Evolutionary conservation across 2,113 vertebrate species (phyloP).

Genomic region (Menura novaehollandiae): DNA sequence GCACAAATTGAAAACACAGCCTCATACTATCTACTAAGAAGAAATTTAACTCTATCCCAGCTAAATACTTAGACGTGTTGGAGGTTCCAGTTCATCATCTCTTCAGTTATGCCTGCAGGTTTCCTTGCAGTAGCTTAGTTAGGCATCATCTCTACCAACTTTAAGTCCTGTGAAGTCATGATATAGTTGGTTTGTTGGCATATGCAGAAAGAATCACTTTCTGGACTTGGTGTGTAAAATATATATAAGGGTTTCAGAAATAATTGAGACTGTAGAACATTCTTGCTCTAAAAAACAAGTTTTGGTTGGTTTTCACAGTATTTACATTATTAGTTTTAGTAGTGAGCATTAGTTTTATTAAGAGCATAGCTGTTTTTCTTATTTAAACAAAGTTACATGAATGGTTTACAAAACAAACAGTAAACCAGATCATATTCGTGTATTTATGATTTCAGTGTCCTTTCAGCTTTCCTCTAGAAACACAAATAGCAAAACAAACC

Average conservation of each 20-base stretch:
- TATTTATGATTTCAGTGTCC: background rate
- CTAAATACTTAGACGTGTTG: background rate
- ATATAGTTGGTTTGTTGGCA: background rate
- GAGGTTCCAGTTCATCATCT: background rate
- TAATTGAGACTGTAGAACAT: background rate
- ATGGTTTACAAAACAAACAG: background rate
- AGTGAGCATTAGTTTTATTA: background rate
- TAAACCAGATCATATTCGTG: background rate
- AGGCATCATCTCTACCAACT: background rate
- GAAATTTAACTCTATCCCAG: background rate
- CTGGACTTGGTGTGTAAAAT: background rate
- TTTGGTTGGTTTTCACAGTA: background rate
- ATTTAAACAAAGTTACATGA: background rate
- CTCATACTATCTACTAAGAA: rapidly evolving
- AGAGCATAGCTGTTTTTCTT: background rate
- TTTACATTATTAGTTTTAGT: background rate
- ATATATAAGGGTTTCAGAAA: background rate
- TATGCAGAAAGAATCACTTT: background rate
- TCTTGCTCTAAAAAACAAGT: background rate
- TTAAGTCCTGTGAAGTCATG: background rate
- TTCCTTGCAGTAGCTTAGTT: background rate
- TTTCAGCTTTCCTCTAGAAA: background rate
- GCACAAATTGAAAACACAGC: background rate
- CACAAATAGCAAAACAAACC: background rate
- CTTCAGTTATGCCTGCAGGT: background rate